Conservation (phyloP, 1,140 invertebrate genomes). For the Atopsyche davidsoni region DNA sequence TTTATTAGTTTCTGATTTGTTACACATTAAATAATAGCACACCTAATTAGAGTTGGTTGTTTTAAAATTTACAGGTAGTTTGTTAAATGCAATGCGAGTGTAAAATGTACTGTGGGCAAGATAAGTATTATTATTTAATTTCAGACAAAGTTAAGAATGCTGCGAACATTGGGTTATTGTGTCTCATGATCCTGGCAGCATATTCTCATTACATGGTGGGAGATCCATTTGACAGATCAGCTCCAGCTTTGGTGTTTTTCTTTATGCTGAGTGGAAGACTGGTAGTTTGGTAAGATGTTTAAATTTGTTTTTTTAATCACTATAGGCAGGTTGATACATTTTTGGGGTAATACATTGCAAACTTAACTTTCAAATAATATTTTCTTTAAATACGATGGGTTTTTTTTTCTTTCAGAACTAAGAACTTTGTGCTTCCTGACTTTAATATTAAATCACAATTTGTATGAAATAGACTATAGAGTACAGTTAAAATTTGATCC, state of each 20-base stretch:
- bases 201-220: constrained; percentile 91
- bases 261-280: constrained; percentile 91
- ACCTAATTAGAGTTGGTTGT: too few relatives aligned
- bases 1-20: constrained; percentile 3
- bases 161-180: constrained; percentile 75
- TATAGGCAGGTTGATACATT: neutral
- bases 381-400: neutral
- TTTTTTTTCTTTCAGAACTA: neutral
- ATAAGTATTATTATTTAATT: constrained; percentile 26
- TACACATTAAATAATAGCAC: neutral
- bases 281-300: constrained; percentile 57
- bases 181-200: constrained; percentile 80
- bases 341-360: neutral
- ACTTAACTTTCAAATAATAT: neutral
- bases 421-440: neutral
- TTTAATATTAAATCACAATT: neutral
- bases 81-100: too few relatives aligned
- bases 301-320: neutral
- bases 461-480: too few relatives aligned
- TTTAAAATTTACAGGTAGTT: too few relatives aligned
- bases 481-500: too few relatives aligned
- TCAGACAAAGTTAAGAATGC: constrained; percentile 83
- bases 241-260: constrained; percentile 89
- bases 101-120: too few relatives aligned
- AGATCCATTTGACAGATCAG: constrained; percentile 88